Conservation (phyloP, 2,888 invertebrate genomes). For the Orchesella flavescens region DNA sequence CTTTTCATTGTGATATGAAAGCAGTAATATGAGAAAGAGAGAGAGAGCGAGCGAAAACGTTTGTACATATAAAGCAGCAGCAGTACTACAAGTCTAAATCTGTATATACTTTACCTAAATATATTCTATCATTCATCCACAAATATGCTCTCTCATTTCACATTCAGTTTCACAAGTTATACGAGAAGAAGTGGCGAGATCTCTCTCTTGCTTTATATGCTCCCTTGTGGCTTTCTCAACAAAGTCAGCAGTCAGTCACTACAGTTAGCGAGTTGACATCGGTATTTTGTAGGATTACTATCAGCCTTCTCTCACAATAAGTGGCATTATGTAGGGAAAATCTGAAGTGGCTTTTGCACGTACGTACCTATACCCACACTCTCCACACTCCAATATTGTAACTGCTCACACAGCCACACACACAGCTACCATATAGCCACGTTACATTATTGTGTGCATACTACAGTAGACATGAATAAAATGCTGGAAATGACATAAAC, state of each 20-base stretch:
- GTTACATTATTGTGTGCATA: not conserved
- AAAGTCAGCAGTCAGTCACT: conserved; percentile 47
- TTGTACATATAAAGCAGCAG: too few relatives aligned
- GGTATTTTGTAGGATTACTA: conserved; percentile 57
- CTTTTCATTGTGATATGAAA: too few relatives aligned
- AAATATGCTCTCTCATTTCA: not conserved
- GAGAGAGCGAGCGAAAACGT: too few relatives aligned
- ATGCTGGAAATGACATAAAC: conserved; percentile 50
- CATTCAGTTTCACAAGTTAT: not conserved
- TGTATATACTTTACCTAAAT: too few relatives aligned
- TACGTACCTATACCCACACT: not conserved
- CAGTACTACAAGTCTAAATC: too few relatives aligned
- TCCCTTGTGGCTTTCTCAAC: conserved; percentile 33
- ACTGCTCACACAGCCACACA: too few relatives aligned
- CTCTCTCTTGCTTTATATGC: not conserved
- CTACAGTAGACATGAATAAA: conserved; percentile 24
- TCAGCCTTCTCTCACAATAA: conserved; percentile 8
- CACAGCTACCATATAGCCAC: too few relatives aligned
- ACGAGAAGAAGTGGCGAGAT: too few relatives aligned
- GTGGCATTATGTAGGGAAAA: not conserved
- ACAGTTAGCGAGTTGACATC: conserved; percentile 51
- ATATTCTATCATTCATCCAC: not conserved
- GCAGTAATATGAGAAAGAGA: too few relatives aligned
- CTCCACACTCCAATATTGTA: too few relatives aligned
- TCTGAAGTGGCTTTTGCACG: not conserved